A percentile compares a stretch with the other conserved stretches of the same genome.
Evolutionary conservation across 2,888 invertebrate genomes (phyloP).

Genomic region (Melolontha melolontha): DNA sequence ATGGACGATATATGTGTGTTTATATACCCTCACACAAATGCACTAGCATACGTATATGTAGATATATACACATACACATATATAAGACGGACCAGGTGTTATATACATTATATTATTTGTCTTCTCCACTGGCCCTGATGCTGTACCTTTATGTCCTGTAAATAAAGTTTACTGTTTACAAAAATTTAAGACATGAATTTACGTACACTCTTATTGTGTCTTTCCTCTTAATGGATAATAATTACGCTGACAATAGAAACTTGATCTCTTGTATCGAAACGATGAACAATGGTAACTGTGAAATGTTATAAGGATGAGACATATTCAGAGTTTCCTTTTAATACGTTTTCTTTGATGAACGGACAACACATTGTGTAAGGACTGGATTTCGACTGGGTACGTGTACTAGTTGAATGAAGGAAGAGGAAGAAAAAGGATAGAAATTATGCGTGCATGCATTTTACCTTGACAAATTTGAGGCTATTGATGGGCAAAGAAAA

Average conservation of each 20-base stretch:
- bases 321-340: slow-evolving; percentile 20
- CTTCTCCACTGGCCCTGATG: slow-evolving; percentile 34
- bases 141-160: slow-evolving; percentile 27
- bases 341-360: slow-evolving; percentile 14
- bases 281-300: slow-evolving; percentile 15
- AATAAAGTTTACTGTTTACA: slow-evolving; percentile 43
- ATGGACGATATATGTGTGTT: slow-evolving; percentile 47
- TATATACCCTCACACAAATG: no score
- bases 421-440: not conserved
- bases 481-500: not conserved
- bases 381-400: slow-evolving; percentile 2
- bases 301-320: slow-evolving; percentile 21
- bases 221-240: slow-evolving; percentile 43
- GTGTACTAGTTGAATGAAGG: not conserved
- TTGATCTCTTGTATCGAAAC: slow-evolving; percentile 31
- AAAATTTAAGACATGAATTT: slow-evolving; percentile 43
- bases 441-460: slow-evolving; percentile 4
- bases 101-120: slow-evolving; percentile 42
- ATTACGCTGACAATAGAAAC: slow-evolving; percentile 42
- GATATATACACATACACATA: no score
- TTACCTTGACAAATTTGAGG: slow-evolving; percentile 1
- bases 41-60: no score
- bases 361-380: not conserved
- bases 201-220: slow-evolving; percentile 35
- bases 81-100: slow-evolving; percentile 54